These are phyloP conservation scores for Venustoraphidia nigricollis DNA, from an alignment of 2,888 invertebrate species.

Conservation along the genomic window DNA sequence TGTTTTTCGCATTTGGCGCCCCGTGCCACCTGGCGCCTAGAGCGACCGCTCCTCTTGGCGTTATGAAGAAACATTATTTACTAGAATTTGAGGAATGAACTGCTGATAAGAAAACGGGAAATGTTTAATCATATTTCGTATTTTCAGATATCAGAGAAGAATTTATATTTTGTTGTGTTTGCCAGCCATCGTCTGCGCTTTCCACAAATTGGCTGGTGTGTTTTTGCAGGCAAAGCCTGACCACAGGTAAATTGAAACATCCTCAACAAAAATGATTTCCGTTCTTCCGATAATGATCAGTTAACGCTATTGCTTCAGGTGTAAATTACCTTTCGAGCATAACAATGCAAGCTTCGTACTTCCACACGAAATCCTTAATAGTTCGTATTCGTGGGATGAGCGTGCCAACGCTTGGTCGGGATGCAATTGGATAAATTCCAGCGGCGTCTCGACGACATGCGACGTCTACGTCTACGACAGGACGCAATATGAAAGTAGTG, in stretches of 20 bases:
- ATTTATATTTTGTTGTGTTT: constrained; percentile 53
- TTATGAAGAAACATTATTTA: no score
- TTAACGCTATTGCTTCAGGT: constrained; percentile 27
- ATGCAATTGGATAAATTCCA: constrained; percentile 33
- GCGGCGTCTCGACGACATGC: constrained; percentile 30
- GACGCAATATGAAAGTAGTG: constrained; percentile 40
- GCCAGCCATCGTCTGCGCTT: constrained; percentile 54
- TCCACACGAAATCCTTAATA: constrained; percentile 27
- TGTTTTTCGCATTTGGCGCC: no score
- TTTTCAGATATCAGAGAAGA: constrained; percentile 40
- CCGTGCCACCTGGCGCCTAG: no score
- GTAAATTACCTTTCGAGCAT: constrained; percentile 39
- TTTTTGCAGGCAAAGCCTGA: constrained; percentile 50
- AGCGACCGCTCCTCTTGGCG: no score
- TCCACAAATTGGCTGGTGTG: constrained; percentile 57
- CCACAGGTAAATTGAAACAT: constrained; percentile 31
- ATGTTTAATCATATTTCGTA: neutral
- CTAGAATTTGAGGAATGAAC: no score
- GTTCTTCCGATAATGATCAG: neutral
- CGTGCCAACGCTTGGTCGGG: constrained; percentile 30
- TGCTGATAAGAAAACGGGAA: no score
- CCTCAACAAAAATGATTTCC: neutral
- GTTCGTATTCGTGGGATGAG: constrained; percentile 36
- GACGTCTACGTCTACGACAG: constrained; percentile 42
- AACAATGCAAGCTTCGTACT: constrained; percentile 33